Conservation (phyloP, 2,113 vertebrate species). For the Scophthalmus maximus region DNA sequence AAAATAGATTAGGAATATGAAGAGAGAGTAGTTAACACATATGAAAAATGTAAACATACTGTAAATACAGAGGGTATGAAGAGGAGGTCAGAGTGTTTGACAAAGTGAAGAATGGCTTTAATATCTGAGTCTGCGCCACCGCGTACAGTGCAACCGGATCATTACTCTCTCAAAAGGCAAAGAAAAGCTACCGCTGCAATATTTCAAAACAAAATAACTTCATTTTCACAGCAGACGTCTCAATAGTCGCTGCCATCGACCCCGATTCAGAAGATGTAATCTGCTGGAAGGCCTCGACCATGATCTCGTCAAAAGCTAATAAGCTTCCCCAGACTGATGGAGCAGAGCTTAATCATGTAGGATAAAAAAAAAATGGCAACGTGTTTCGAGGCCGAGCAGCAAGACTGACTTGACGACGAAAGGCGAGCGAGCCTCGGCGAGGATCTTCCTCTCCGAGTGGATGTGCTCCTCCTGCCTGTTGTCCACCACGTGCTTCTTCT, state of each 20-base stretch:
- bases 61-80: background rate
- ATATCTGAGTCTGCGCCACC: constrained; percentile 37
- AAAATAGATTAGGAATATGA: too few species aligned
- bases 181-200: constrained; percentile 30
- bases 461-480: constrained; percentile 86
- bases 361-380: constrained; percentile 27
- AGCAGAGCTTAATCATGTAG: constrained; percentile 17
- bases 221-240: constrained; percentile 28
- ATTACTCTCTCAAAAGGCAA: too few species aligned
- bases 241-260: background rate
- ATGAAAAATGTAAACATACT: background rate
- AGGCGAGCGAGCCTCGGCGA: constrained; percentile 77
- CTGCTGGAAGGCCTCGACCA: constrained; percentile 14
- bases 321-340: constrained; percentile 42
- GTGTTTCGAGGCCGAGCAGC: background rate
- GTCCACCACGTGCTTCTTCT: constrained; percentile 84
- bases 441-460: constrained; percentile 84
- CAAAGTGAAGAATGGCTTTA: constrained; percentile 57
- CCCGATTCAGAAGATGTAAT: constrained; percentile 26
- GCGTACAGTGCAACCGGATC: constrained; percentile 29
- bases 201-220: constrained; percentile 40
- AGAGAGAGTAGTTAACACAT: too few species aligned
- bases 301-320: constrained; percentile 66
- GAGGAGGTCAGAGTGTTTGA: constrained; percentile 1
- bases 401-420: constrained; percentile 79